A percentile compares a stretch with the other conserved stretches of the same genome.
Conservation (phyloP, 2,113 vertebrate genomes). For the Ailurus styani region DNA sequence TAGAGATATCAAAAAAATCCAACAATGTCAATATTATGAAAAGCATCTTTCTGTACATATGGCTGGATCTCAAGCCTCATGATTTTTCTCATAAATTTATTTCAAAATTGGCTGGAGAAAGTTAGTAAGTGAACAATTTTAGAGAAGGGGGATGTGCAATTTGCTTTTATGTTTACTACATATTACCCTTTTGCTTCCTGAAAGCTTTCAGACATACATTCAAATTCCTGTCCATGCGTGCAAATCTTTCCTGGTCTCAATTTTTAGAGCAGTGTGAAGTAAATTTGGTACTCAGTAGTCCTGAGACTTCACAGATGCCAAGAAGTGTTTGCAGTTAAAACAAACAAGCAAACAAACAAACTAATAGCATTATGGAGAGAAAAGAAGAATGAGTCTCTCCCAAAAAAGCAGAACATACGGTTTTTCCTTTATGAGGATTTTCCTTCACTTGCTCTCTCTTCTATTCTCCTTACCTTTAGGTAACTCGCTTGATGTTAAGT, state of each 20-base stretch:
- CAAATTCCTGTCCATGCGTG: background rate
- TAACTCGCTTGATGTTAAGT: background rate
- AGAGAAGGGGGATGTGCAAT: background rate
- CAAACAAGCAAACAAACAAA: background rate
- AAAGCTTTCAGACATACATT: background rate
- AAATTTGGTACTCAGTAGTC: background rate
- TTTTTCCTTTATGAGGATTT: conserved; percentile 4
- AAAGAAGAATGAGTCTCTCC: background rate
- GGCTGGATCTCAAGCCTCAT: background rate
- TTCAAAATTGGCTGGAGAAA: background rate
- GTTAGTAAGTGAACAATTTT: background rate
- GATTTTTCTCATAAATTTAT: background rate
- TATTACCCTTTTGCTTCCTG: background rate
- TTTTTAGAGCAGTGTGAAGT: background rate
- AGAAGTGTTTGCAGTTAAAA: background rate
- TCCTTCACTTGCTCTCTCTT: background rate
- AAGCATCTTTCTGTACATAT: background rate
- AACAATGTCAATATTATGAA: conserved; percentile 20
- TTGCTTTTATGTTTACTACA: background rate
- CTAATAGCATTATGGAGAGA: background rate
- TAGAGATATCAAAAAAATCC: background rate
- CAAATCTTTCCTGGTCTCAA: background rate
- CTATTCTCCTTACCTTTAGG: background rate
- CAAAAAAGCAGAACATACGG: background rate
- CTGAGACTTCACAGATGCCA: background rate